phyloP scores from a whole-genome alignment of 2,888 invertebrate species.

The Frankliniella intonsa region DNA sequence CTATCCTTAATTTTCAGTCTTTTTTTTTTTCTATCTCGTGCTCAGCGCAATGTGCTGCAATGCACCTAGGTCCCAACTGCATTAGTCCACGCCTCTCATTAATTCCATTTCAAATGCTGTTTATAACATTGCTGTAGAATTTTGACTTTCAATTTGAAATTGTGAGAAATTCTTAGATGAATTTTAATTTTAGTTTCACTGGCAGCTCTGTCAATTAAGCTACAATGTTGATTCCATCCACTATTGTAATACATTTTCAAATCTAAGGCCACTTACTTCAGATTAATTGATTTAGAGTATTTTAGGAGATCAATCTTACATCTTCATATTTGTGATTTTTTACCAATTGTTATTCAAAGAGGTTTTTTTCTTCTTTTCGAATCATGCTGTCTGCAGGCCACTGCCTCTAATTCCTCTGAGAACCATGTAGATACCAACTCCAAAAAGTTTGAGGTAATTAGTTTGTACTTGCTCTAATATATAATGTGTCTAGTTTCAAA shows the following conservation, averaged over 20 bases:
- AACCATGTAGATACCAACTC: constrained; percentile 7
- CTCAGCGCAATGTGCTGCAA: too few relatives aligned
- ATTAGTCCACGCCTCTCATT: too few relatives aligned
- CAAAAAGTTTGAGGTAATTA: not conserved
- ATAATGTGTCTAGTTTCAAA: not conserved
- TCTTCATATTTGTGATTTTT: not conserved
- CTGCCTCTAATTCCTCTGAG: constrained; percentile 2
- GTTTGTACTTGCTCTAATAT: not conserved
- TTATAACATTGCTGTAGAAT: too few relatives aligned
- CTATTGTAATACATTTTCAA: too few relatives aligned
- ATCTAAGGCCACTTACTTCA: too few relatives aligned
- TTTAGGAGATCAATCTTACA: not conserved
- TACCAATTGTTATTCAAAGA: not conserved
- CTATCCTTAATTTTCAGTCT: not conserved
- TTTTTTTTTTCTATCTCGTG: too few relatives aligned
- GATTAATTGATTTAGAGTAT: not conserved
- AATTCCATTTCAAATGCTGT: too few relatives aligned
- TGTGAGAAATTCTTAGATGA: constrained; percentile 32
- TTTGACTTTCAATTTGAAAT: constrained; percentile 13
- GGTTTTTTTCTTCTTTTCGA: not conserved
- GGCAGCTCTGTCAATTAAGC: not conserved
- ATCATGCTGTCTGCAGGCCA: constrained; percentile 1
- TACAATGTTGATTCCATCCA: not conserved
- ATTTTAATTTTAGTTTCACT: not conserved
- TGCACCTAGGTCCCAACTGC: not conserved